These are phyloP conservation scores for Forficula auricularia DNA, from an alignment of 1,140 invertebrate species.

Conservation along the genomic window DNA sequence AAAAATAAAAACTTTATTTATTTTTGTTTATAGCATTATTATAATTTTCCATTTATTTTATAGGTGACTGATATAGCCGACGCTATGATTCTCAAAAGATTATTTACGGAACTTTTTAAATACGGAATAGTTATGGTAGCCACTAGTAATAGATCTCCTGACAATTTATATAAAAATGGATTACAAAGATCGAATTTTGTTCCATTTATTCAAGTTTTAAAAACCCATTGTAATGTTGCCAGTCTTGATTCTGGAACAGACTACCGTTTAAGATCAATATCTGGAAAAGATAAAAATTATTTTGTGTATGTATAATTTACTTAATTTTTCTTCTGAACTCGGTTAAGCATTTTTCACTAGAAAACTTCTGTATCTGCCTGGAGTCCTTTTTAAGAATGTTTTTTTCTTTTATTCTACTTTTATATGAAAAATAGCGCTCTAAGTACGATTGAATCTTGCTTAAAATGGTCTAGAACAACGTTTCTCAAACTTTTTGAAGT, in stretches of 20 bases:
- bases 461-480: too few relatives aligned
- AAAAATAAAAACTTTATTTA: neutral
- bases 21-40: neutral
- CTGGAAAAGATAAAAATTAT: conserved; percentile 44
- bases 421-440: too few relatives aligned
- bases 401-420: conserved; percentile 9
- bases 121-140: conserved; percentile 84
- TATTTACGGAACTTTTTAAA: conserved; percentile 88
- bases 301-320: conserved; percentile 41
- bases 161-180: conserved; percentile 98
- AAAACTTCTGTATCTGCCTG: neutral
- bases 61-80: conserved; percentile 96
- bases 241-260: conserved; percentile 86
- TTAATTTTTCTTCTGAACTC: conserved; percentile 6
- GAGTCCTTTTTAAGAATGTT: neutral
- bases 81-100: conserved; percentile 91
- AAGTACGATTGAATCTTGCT: too few relatives aligned
- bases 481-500: too few relatives aligned
- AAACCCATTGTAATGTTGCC: conserved; percentile 59
- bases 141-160: conserved; percentile 88
- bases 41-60: conserved; percentile 17
- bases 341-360: neutral
- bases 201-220: conserved; percentile 88
- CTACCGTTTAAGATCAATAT: conserved; percentile 55
- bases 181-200: conserved; percentile 91